phyloP scores from a whole-genome alignment of 2,797 vertebrate species.

The Oryzias dopingdopingensis region DNA sequence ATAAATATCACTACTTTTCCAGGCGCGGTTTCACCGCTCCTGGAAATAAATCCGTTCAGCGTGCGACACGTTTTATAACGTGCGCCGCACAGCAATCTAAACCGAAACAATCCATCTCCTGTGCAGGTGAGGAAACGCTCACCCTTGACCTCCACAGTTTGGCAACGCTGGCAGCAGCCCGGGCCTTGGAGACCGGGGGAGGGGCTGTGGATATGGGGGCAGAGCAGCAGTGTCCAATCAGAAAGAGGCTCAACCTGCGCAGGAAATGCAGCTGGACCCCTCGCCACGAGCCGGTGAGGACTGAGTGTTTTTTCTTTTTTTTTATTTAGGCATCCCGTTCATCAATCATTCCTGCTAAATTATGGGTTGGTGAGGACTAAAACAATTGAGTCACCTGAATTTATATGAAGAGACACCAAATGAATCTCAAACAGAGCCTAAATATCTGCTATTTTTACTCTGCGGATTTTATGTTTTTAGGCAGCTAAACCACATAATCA shows the following conservation, averaged over 20 bases:
- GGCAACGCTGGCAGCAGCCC: conserved; percentile 89
- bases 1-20: conserved; percentile 71
- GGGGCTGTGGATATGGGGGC: conserved; percentile 42
- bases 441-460: neutral
- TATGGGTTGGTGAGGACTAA: conserved; percentile 1
- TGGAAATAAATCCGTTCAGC: conserved; percentile 54
- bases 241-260: conserved; percentile 83
- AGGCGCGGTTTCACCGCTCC: conserved; percentile 33
- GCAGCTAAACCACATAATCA: too few species aligned
- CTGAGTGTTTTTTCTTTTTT: neutral
- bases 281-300: conserved; percentile 88
- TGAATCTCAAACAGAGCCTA: conserved; percentile 2
- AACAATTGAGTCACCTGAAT: conserved; percentile 11
- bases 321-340: neutral
- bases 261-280: conserved; percentile 93
- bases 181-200: conserved; percentile 85
- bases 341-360: conserved; percentile 29
- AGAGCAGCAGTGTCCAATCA: conserved; percentile 69
- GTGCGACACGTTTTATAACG: conserved; percentile 32
- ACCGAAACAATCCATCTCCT: conserved; percentile 40
- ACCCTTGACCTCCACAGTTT: conserved; percentile 91
- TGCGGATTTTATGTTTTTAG: neutral
- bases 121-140: conserved; percentile 81
- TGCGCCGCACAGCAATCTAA: conserved; percentile 35
- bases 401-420: neutral